Evolutionary conservation across 2,888 invertebrate genomes (phyloP).

Genomic region (Unio delphinus): DNA sequence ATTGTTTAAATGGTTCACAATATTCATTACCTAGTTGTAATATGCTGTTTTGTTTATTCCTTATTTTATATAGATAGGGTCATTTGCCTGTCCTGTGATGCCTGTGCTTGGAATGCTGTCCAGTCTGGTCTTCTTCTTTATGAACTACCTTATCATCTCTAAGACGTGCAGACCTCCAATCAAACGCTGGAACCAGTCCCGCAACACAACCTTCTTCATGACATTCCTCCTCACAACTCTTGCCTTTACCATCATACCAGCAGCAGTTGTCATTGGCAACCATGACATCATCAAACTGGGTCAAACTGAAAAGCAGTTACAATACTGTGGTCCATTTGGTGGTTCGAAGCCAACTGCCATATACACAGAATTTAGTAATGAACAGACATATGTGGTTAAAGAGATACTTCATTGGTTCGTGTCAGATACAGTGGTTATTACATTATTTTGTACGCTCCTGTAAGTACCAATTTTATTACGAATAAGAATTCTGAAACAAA

Average conservation of each 20-base stretch:
- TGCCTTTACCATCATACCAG: conserved; percentile 39
- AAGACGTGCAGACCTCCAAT: conserved; percentile 52
- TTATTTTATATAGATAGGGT: conserved; percentile 45
- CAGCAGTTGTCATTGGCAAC: conserved; percentile 54
- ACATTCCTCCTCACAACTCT: conserved; percentile 45
- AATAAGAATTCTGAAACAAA: no score
- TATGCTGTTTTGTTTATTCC: neutral
- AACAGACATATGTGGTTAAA: conserved; percentile 25
- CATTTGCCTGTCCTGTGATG: conserved; percentile 53
- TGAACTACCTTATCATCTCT: conserved; percentile 43
- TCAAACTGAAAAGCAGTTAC: conserved; percentile 13
- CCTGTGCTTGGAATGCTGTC: conserved; percentile 52
- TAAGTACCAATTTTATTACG: conserved; percentile 22
- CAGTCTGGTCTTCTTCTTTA: conserved; percentile 41
- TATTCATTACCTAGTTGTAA: neutral
- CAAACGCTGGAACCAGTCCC: conserved; percentile 57
- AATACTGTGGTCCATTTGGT: conserved; percentile 47
- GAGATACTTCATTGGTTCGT: conserved; percentile 28
- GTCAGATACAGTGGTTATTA: conserved; percentile 48
- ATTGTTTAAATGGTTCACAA: neutral
- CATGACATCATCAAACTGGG: conserved; percentile 43
- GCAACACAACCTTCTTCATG: conserved; percentile 52
- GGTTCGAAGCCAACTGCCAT: conserved; percentile 37
- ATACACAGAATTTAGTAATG: conserved; percentile 25
- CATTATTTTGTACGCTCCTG: conserved; percentile 44